Evolutionary conservation across 35 echinoderm and acorn worm genomes (phyloP).

Genomic region (Stichopus chloronotus): DNA sequence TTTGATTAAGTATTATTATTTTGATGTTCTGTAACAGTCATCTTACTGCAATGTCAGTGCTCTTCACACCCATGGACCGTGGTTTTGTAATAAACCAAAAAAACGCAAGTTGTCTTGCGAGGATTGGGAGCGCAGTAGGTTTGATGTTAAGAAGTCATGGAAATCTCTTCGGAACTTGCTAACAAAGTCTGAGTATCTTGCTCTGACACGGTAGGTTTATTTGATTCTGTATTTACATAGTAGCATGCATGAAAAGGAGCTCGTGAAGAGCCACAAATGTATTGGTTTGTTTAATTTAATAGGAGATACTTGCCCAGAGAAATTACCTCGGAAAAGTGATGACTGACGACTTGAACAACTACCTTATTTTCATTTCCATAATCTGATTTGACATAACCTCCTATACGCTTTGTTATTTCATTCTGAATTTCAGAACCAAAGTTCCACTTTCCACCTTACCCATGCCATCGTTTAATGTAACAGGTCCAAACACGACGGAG

Average conservation of each 20-base stretch:
- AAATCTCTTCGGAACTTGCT: background rate
- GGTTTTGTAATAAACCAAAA: background rate
- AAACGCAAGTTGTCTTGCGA: background rate
- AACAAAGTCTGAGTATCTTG: background rate
- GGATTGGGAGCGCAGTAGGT: background rate
- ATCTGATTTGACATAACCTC: no score
- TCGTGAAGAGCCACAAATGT: no score
- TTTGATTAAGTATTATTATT: no score
- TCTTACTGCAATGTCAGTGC: background rate
- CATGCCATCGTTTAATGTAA: background rate
- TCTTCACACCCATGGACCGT: background rate
- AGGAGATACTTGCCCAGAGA: no score
- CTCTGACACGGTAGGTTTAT: background rate
- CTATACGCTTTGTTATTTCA: background rate
- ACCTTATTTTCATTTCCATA: no score
- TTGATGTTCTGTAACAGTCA: no score
- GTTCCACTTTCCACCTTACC: background rate
- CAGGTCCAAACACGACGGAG: background rate
- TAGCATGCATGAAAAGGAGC: no score
- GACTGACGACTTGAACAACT: no score
- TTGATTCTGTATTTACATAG: no score
- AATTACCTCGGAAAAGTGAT: no score
- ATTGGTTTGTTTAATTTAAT: no score
- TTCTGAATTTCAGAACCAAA: background rate
- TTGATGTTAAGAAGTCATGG: background rate